Percentiles rank a stretch among this genome's conserved stretches.
These are phyloP conservation scores for Chloroceryle amazona DNA, from an alignment of 2,797 vertebrate species.

Conservation along the genomic window DNA sequence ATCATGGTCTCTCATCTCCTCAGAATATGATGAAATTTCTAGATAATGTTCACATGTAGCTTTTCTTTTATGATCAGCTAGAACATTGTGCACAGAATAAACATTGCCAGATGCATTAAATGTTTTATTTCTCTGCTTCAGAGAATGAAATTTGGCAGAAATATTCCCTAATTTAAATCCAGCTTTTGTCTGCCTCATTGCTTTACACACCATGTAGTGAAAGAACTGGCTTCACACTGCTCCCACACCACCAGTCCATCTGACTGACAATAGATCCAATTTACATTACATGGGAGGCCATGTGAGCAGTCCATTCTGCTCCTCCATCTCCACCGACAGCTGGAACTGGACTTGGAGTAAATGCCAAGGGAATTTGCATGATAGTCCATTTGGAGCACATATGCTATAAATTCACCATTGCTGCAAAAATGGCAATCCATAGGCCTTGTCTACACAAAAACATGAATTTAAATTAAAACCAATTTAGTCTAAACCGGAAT, in stretches of 20 bases:
- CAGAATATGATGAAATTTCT: conserved; percentile 42
- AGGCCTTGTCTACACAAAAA: conserved; percentile 9
- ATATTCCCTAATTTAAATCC: conserved; percentile 67
- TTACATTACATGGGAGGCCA: conserved; percentile 58
- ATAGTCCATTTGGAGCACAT: conserved; percentile 50
- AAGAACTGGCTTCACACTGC: conserved; percentile 71
- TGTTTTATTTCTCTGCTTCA: conserved; percentile 67
- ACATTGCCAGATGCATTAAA: conserved; percentile 64
- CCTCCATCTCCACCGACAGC: conserved; percentile 43
- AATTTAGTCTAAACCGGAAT: conserved; percentile 45
- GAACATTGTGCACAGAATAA: conserved; percentile 54
- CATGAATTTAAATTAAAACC: conserved; percentile 50
- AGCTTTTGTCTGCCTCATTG: conserved; percentile 72
- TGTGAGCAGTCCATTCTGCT: conserved; percentile 40
- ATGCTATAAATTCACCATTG: conserved; percentile 18
- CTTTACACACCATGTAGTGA: conserved; percentile 68
- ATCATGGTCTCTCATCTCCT: background rate
- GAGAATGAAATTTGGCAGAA: conserved; percentile 71
- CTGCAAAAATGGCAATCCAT: conserved; percentile 36
- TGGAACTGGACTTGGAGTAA: conserved; percentile 55
- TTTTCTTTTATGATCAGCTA: conserved; percentile 59
- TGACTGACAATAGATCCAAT: conserved; percentile 72
- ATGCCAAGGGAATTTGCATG: conserved; percentile 56
- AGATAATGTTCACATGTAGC: conserved; percentile 50
- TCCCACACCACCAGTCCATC: conserved; percentile 69